phyloP scores from a whole-genome alignment of 2,888 invertebrate genomes.

The Torymus auratus region DNA sequence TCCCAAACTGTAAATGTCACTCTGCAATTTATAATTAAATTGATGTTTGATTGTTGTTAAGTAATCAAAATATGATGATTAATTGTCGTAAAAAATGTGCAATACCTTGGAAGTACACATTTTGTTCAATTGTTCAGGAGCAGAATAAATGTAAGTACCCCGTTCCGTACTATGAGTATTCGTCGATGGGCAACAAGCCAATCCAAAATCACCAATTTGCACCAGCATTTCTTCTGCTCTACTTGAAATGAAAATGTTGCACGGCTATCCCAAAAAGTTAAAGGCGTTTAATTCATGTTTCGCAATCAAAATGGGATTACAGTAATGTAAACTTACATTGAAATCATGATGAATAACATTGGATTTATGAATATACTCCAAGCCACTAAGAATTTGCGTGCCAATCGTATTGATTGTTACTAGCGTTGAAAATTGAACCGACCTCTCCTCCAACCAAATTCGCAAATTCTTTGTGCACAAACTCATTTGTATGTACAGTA shows the following conservation, averaged over 20 bases:
- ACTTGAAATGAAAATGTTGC: constrained; percentile 19
- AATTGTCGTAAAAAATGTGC: no score
- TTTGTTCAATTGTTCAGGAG: constrained; percentile 4
- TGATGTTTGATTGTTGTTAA: constrained; percentile 1
- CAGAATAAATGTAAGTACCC: constrained; percentile 1
- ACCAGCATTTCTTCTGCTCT: neutral
- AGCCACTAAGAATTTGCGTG: constrained; percentile 4
- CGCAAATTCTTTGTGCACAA: constrained; percentile 5
- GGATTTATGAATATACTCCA: constrained; percentile 13
- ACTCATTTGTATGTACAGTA: constrained; percentile 28
- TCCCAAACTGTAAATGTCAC: constrained; percentile 28
- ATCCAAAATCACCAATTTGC: constrained; percentile 32
- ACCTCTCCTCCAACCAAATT: constrained; percentile 8
- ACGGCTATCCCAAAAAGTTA: neutral
- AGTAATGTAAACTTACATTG: constrained; percentile 6
- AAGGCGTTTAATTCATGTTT: no score
- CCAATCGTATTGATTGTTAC: neutral
- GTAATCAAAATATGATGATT: no score
- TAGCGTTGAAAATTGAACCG: neutral
- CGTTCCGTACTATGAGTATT: neutral
- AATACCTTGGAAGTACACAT: no score
- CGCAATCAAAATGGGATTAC: neutral
- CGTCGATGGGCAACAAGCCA: constrained; percentile 1
- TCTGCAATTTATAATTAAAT: constrained; percentile 5
- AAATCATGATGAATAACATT: constrained; percentile 21